These are phyloP conservation scores for Carcharodon carcharias DNA, from an alignment of 2,797 vertebrate species.

Conservation along the genomic window DNA sequence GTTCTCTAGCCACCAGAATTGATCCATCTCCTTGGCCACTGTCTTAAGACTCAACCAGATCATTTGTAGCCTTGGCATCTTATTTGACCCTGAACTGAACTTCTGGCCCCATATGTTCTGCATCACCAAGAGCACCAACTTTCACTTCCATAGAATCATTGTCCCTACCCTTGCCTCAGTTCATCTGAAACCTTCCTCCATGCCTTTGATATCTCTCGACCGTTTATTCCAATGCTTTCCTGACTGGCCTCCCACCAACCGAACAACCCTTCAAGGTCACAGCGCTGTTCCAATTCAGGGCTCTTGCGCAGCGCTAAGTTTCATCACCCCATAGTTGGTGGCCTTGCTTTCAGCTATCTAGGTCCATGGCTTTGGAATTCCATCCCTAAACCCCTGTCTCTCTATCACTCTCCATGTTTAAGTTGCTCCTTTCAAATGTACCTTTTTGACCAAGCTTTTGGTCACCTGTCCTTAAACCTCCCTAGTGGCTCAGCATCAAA, in stretches of 20 bases:
- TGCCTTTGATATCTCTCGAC: background rate
- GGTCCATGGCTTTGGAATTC: background rate
- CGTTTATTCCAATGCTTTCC: background rate
- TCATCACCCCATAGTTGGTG: background rate
- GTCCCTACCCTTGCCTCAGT: background rate
- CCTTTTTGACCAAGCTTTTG: background rate
- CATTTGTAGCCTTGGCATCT: background rate
- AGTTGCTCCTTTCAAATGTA: background rate
- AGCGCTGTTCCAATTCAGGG: background rate
- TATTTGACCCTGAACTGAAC: background rate
- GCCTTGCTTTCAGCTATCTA: background rate
- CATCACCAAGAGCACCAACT: background rate
- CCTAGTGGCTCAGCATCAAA: background rate
- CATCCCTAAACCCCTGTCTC: background rate
- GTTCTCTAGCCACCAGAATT: background rate
- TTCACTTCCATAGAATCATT: background rate
- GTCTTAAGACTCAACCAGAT: background rate
- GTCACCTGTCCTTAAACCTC: background rate
- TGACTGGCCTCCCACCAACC: background rate
- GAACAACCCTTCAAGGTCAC: background rate
- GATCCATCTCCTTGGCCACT: background rate
- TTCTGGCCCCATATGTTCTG: background rate
- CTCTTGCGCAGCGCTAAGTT: background rate
- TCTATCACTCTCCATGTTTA: background rate
- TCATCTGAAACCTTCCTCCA: background rate